Conservation (phyloP, 2,888 invertebrate species). For the Poecilobothrus nobilitatus region DNA sequence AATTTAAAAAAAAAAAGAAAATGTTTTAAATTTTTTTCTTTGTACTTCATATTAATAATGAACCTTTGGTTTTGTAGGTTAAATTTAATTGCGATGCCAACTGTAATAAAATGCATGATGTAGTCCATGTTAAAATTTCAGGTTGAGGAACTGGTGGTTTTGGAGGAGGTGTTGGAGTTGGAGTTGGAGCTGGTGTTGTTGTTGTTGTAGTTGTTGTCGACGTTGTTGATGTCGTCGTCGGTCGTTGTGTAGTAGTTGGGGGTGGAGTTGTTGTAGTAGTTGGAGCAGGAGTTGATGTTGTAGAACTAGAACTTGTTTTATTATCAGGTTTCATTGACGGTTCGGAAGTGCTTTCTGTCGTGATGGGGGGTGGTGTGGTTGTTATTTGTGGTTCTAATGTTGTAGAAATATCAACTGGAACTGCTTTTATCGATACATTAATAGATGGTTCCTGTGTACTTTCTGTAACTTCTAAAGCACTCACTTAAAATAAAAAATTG, state of each 20-base stretch:
- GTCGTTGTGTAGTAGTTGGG: conserved; percentile 30
- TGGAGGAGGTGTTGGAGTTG: conserved; percentile 33
- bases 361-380: neutral
- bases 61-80: conserved; percentile 38
- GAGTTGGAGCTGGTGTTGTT: conserved; percentile 30
- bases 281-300: conserved; percentile 36
- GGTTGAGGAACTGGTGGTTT: conserved; percentile 30
- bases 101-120: conserved; percentile 56
- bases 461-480: too few species aligned
- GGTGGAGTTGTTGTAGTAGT: conserved; percentile 38
- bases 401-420: neutral
- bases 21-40: neutral
- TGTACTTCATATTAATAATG: conserved; percentile 8
- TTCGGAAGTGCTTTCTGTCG: conserved; percentile 11
- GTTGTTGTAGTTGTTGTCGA: conserved; percentile 34
- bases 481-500: too few species aligned
- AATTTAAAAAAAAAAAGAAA: conserved; percentile 24
- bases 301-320: conserved; percentile 19
- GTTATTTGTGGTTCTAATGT: neutral
- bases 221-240: conserved; percentile 30
- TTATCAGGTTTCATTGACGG: conserved; percentile 17
- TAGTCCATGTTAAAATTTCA: conserved; percentile 49
- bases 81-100: conserved; percentile 60
- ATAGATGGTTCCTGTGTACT: too few species aligned
- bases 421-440: neutral